Conservation (phyloP, 2,888 invertebrate genomes). For the Barypeithes pellucidus region DNA sequence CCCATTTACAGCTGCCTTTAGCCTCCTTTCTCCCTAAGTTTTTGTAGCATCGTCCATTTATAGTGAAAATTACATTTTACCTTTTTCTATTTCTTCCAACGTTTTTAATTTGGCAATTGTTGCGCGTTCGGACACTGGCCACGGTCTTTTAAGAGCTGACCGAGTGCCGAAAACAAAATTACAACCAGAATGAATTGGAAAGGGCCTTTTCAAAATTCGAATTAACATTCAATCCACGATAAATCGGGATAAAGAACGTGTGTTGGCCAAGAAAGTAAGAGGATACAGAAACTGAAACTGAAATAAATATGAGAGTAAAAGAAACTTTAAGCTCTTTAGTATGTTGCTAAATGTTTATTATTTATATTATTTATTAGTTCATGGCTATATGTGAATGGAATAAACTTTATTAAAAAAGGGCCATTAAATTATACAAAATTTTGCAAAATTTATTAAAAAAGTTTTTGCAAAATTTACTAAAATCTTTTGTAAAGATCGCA, state of each 20-base stretch:
- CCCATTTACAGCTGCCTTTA: background rate
- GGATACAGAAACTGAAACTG: slow-evolving; percentile 20
- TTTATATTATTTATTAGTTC: no score
- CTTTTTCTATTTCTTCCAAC: slow-evolving; percentile 18
- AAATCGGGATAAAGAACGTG: slow-evolving; percentile 35
- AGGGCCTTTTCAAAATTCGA: slow-evolving; percentile 33
- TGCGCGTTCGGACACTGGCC: slow-evolving; percentile 24
- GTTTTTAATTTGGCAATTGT: slow-evolving; percentile 37
- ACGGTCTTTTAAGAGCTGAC: slow-evolving; percentile 34
- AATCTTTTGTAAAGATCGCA: no score
- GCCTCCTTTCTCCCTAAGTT: background rate
- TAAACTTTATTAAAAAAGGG: no score
- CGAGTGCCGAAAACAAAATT: slow-evolving; percentile 38
- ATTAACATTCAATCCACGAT: slow-evolving; percentile 38
- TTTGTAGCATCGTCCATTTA: slow-evolving; percentile 10
- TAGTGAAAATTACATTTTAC: slow-evolving; percentile 24
- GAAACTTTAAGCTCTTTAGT: slow-evolving; percentile 4
- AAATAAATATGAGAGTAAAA: slow-evolving; percentile 20
- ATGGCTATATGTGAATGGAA: no score
- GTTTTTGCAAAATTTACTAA: no score
- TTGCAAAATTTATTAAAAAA: no score
- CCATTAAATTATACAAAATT: no score
- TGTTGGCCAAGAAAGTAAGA: slow-evolving; percentile 26
- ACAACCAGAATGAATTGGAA: slow-evolving; percentile 33
- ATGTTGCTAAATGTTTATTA: background rate